phyloP scores from a whole-genome alignment of 2,888 invertebrate species.

The Tridacna crocea region DNA sequence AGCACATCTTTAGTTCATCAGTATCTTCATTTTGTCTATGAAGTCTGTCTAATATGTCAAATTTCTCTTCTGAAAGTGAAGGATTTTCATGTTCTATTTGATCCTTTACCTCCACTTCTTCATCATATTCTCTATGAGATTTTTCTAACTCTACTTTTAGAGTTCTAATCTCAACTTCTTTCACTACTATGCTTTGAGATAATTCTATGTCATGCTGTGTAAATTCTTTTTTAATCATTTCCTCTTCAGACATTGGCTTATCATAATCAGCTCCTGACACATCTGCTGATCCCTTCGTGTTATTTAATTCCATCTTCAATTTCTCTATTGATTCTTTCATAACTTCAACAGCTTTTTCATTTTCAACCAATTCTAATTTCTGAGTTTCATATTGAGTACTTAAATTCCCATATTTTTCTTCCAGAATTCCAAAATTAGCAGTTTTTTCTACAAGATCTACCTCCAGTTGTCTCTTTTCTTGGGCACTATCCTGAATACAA shows the following conservation, averaged over 20 bases:
- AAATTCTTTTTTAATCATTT: neutral
- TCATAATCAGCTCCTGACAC: neutral
- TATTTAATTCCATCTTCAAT: neutral
- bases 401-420: slow-evolving; percentile 10
- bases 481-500: neutral
- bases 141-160: neutral
- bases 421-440: neutral
- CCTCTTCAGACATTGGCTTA: neutral
- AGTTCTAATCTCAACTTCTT: neutral
- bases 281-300: neutral
- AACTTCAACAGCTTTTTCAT: neutral
- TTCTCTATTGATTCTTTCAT: neutral
- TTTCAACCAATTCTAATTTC: slow-evolving; percentile 22
- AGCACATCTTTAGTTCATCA: neutral
- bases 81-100: neutral
- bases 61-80: neutral
- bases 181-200: neutral
- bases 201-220: neutral
- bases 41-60: neutral
- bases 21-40: neutral
- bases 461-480: slow-evolving; percentile 4
- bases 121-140: neutral
- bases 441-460: neutral
- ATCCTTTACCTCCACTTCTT: neutral
- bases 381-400: neutral